Base-by-base conservation (phyloP, 2,888 invertebrate species). In the Torymus aiolomorphi region DNA sequence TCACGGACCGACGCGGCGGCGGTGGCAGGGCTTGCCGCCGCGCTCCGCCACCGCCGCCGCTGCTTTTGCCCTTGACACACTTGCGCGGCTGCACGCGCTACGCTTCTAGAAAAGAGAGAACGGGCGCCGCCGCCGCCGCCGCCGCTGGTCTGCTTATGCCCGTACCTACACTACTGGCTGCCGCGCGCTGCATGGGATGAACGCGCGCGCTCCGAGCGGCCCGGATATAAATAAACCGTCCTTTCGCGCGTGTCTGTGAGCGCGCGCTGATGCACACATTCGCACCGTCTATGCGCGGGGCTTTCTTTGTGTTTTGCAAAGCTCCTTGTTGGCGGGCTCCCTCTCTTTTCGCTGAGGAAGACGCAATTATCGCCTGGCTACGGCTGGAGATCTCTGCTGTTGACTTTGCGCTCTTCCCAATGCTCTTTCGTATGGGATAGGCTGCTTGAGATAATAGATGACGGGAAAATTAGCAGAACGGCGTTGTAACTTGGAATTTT, bases 1-100 rank as follows among this genome's bases (percentile, higher is more conserved):
- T 86, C 86, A 87, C 87, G 86, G 88, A 88, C 85, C 88, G 87
- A 84, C 86, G 88, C 87, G 84, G 84, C 83, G 85, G 81, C 83
- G 84, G 83, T 83, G n/a, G 49, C 65, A 42, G 24, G 16, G 57
- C 56, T 18, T 42, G 42, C 42, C 42, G 42, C 42, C 42, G 42
- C 42, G 8, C 31, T 56, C 14, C 52, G 11, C 16, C 66, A 52
- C 51, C 31, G 56, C 57, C 71, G 63, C 16, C 18, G 61, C 49
- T 24, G 69, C 51, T 52, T 85, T 83, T 87, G 89, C 88, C 90
- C 89, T 90, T 90, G 90, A 89, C 90, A 90, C 88, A 88, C 86
- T 89, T 90, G 79, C 80, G 52, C 62, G 65, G 76, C 69, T 74
- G 73, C 62, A 31, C 18, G 51, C 49, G 56, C 62, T 13, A n/a